Evolutionary conservation across 2,888 invertebrate genomes (phyloP), one percentile per base, ranked within the genome.

Genomic region (Mesopsocus fuscifrons): DNA sequence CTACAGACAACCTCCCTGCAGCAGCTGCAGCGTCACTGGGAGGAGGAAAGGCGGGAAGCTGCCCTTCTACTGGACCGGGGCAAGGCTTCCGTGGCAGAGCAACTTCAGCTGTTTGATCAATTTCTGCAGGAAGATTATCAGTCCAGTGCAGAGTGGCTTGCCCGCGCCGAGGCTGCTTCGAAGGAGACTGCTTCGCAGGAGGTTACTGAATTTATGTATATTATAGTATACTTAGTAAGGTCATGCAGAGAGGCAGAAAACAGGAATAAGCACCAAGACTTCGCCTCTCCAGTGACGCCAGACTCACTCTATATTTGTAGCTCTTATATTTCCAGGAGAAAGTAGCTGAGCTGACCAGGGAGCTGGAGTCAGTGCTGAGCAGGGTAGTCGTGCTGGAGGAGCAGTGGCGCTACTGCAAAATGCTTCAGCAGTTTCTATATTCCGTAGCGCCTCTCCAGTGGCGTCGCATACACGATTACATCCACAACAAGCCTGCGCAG

Each of bases 391-490:
- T 38, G 20, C 20, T 38, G 18, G 47, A 47, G 31, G 44, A 45
- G 33, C 30, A 40, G 3, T 47, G 47, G 47, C 33, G 42, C 11
- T 44, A 45, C 34, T 41, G 45, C 23, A 44, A 47, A 30, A 34
- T 44, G 2, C 45, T 45, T 31, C 44, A 47, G 17, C 33, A 43
- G 31, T 47, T 47, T 34, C 34, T 47, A 23, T 40, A 34, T 26
- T 8, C 34, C 40, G 15, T 41, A 6, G 17, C 38, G 4, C 38
- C 38, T 18, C 20, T 38, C 18, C 17, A 15, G 20, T 38, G 38
- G 38, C 15, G 38, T 6, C 17, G 21, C 20, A 3, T 16, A 3
- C 20, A 38, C 21, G 38, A 38, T 38, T 20, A 13, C 4, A 26
- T 26, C 8, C 26, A 26, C 8, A 26, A 26, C 8, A 26, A 26